A percentile compares a stretch with the other conserved stretches of the same genome.
phyloP scores from a whole-genome alignment of 2,888 invertebrate genomes.

The Choreutis nemorana region DNA sequence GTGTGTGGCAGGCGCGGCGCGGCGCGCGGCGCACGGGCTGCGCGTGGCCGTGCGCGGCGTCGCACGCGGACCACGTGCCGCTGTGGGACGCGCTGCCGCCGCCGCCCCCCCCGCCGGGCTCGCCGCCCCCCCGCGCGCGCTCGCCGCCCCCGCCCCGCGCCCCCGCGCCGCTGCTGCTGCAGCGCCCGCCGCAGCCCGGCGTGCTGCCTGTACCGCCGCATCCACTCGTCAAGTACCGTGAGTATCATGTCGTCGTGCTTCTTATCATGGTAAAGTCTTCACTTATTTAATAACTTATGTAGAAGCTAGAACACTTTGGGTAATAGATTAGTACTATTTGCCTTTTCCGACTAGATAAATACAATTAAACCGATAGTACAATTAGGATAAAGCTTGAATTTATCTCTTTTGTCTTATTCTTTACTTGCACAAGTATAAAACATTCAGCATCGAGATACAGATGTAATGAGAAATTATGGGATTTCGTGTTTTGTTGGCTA shows the following conservation, averaged over 20 bases:
- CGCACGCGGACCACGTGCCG: constrained; percentile 52
- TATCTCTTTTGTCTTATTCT: too few relatives aligned
- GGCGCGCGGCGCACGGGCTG: constrained; percentile 32
- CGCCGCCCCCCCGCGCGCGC: constrained; percentile 23
- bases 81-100: constrained; percentile 61
- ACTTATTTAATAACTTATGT: background rate
- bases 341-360: too few relatives aligned
- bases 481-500: too few relatives aligned
- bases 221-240: constrained; percentile 10
- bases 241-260: constrained; percentile 5
- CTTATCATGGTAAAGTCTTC: background rate
- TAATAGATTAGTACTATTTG: background rate
- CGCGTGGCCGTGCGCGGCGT: constrained; percentile 54
- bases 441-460: too few relatives aligned
- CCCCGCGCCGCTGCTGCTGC: constrained; percentile 12
- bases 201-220: constrained; percentile 9
- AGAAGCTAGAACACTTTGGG: too few relatives aligned
- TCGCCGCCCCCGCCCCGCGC: constrained; percentile 9
- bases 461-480: too few relatives aligned
- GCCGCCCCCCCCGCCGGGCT: constrained; percentile 52
- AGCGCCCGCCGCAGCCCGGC: constrained; percentile 13
- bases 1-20: background rate
- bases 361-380: too few relatives aligned
- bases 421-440: too few relatives aligned
- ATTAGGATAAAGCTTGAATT: too few relatives aligned